A percentile compares a stretch with the other conserved stretches of the same genome.
Conservation (phyloP, 2,888 invertebrate species). For the Cephalotes varians region DNA sequence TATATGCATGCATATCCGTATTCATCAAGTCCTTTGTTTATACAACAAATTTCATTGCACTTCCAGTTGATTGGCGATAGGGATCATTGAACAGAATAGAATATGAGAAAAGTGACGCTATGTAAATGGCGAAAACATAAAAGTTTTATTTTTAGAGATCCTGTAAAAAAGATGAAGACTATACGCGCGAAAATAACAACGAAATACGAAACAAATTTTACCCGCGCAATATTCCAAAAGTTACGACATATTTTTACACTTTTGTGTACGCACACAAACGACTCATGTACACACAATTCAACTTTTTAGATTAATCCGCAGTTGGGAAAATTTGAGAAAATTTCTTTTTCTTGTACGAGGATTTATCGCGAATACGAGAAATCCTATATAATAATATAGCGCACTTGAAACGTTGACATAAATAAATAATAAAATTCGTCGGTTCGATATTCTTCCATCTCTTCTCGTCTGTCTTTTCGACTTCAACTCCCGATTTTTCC, state of each 20-base stretch:
- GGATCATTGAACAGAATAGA: background rate
- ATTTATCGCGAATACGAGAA: background rate
- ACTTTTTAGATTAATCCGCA: slow-evolving; percentile 20
- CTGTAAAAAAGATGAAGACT: background rate
- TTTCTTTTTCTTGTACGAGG: background rate
- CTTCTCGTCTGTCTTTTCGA: background rate
- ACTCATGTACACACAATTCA: background rate
- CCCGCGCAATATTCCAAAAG: background rate
- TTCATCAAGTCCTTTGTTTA: slow-evolving; percentile 33
- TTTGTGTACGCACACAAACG: background rate
- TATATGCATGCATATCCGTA: slow-evolving; percentile 23
- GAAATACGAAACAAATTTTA: slow-evolving; percentile 10
- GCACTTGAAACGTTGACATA: slow-evolving; percentile 10
- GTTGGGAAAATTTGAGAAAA: background rate
- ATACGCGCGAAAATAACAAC: background rate
- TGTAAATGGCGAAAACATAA: background rate
- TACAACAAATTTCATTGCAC: slow-evolving; percentile 24
- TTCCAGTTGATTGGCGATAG: background rate
- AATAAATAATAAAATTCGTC: slow-evolving; percentile 42
- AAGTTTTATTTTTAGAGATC: background rate
- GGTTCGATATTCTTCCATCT: background rate
- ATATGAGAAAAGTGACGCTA: background rate
- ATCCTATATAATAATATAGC: background rate
- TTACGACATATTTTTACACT: background rate
- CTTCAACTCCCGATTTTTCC: slow-evolving; percentile 7